These are phyloP conservation scores for Pelochelys cantorii DNA, from an alignment of 2,797 vertebrate genomes.

Conservation along the genomic window DNA sequence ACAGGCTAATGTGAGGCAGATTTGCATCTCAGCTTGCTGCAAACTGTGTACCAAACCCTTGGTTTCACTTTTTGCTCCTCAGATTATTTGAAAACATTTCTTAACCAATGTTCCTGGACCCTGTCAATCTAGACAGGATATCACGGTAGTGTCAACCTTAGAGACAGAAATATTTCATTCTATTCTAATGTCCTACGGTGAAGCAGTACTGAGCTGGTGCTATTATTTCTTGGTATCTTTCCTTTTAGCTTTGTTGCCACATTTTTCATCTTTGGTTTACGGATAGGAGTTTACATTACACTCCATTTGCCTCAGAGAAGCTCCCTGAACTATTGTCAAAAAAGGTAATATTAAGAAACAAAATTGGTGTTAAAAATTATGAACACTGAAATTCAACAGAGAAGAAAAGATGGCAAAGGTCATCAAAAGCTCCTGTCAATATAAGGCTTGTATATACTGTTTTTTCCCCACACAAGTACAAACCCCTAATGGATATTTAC, in stretches of 20 bases:
- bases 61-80: neutral
- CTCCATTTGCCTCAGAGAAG: constrained; percentile 58
- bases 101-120: neutral
- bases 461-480: neutral
- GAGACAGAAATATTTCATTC: constrained; percentile 26
- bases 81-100: neutral
- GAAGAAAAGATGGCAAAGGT: neutral
- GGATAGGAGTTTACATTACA: constrained; percentile 54
- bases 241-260: constrained; percentile 28
- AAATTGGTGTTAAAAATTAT: accelerated
- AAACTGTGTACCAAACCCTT: neutral
- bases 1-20: neutral
- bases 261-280: constrained; percentile 48
- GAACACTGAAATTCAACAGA: neutral
- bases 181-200: constrained; percentile 8
- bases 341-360: constrained; percentile 23
- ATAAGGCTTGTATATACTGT: neutral
- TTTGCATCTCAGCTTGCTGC: neutral
- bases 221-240: neutral
- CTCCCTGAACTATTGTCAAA: constrained; percentile 31
- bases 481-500: accelerated
- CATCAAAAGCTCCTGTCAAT: neutral
- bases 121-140: constrained; percentile 22
- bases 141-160: neutral
- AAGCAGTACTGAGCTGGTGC: neutral